Evolutionary conservation across 2,113 vertebrate genomes (phyloP), one percentile per base, ranked within the genome.

Genomic region (Oncorhynchus masou): DNA sequence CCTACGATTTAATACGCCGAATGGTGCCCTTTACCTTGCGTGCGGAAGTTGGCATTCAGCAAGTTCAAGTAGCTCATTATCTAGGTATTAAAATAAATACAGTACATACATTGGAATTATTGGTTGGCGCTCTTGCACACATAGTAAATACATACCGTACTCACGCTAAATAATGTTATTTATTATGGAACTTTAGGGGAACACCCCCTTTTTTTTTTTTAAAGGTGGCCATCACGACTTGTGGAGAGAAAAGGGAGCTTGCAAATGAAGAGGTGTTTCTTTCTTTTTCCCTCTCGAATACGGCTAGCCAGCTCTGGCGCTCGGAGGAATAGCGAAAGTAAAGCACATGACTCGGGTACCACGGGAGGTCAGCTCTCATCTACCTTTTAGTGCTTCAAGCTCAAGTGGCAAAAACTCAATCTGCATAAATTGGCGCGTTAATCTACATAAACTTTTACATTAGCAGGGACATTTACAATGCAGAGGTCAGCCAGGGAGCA

Each of bases 361-460:
- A 39, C 5, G 15, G 34, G 39, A 45, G 89, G 87, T 88, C 88
- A 88, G 83, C 48, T 74, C 87, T 88, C 79, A 51, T 86, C 84
- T 88, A 84, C 84, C 83, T 90, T 87, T 87, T 83, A 85, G 82
- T 77, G 84, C 85, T 89, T 86, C 81, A 78, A 85, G 83, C 79
- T 85, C 74, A 76, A 83, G 85, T 83, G 82, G 87, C 84, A 79
- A 89, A 87, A 88, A 84, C 81, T 79, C 74, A 84, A 89, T 89
- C 85, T 90, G 86, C 88, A 89, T 91, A 90, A 87, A 85, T 84
- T 86, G 88, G 85, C 80, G 85, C 81, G 82, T 88, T 88, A 84
- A 89, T 92, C 90, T 87, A 81, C 90, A 90, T 88, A 84, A 85
- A 87, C 83, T 86, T 87, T 89, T 87, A 88, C 82, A 86, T 88